Percentiles rank a stretch among this genome's conserved stretches.
Conservation (phyloP, 2,113 vertebrate genomes). For the Oncorhynchus clarkii region DNA sequence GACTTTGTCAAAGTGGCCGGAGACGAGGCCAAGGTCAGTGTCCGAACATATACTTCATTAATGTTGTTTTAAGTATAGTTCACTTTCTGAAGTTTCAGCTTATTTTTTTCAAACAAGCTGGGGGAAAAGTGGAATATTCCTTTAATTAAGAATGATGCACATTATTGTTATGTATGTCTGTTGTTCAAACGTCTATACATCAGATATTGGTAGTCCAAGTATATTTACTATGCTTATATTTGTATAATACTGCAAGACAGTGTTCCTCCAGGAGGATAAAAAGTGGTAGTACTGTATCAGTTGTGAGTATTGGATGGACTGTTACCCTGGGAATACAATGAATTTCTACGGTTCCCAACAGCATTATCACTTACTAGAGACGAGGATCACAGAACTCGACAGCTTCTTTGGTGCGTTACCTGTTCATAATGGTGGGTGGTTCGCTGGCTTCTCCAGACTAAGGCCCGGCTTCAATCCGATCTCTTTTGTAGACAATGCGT, state of each 20-base stretch:
- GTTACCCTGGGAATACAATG: neutral
- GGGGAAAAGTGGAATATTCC: no score
- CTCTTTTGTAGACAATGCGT: neutral
- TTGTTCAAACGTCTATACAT: neutral
- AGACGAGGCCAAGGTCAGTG: slow-evolving; percentile 66
- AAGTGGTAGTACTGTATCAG: no score
- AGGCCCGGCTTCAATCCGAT: no score
- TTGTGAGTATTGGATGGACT: neutral
- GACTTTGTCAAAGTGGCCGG: slow-evolving; percentile 71
- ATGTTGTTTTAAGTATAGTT: neutral
- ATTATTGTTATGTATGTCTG: neutral
- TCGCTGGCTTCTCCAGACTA: neutral
- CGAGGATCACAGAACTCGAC: slow-evolving; percentile 58
- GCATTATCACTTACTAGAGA: slow-evolving; percentile 65
- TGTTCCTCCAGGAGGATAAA: no score
- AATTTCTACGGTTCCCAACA: slow-evolving; percentile 21
- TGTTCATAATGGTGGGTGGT: slow-evolving; percentile 63
- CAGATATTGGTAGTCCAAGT: no score
- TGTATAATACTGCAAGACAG: no score
- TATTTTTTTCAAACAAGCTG: neutral
- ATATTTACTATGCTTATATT: no score
- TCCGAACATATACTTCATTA: neutral
- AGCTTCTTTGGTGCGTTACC: slow-evolving; percentile 64
- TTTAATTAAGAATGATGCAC: no score
- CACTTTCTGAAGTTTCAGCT: neutral